Percentiles rank a stretch among this genome's conserved stretches.
phyloP scores from a whole-genome alignment of 2,113 vertebrate species.

The Pelobates fuscus region DNA sequence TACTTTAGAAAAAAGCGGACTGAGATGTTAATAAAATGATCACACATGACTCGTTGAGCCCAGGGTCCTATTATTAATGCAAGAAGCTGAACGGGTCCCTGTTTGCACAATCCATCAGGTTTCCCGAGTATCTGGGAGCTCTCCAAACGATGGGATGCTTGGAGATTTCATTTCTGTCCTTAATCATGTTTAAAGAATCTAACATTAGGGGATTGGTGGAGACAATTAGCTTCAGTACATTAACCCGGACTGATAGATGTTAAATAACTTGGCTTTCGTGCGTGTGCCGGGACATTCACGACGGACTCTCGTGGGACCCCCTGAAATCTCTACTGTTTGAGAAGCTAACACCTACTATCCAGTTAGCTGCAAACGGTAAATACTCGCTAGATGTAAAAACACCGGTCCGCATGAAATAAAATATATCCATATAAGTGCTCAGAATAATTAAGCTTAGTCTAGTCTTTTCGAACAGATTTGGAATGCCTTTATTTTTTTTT shows the following conservation, averaged over 20 bases:
- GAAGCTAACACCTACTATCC: too few relatives aligned
- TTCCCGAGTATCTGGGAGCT: not conserved
- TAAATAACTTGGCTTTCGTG: slow-evolving; percentile 8
- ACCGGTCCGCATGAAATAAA: too few relatives aligned
- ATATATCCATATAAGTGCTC: too few relatives aligned
- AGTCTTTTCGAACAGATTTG: too few relatives aligned
- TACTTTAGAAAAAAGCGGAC: slow-evolving; percentile 2
- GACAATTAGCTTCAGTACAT: slow-evolving; percentile 42
- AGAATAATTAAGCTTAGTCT: too few relatives aligned
- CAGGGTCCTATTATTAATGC: slow-evolving; percentile 11
- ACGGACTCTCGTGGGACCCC: not conserved
- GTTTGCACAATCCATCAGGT: slow-evolving; percentile 41
- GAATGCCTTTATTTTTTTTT: too few relatives aligned
- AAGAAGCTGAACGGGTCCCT: slow-evolving; percentile 1
- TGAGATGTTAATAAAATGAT: slow-evolving; percentile 26
- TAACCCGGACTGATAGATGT: slow-evolving; percentile 31
- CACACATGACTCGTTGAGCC: slow-evolving; percentile 16
- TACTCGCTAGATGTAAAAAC: too few relatives aligned
- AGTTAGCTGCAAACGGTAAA: too few relatives aligned
- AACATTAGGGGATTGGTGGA: slow-evolving; percentile 30
- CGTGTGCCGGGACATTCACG: not conserved
- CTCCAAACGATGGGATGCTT: not conserved
- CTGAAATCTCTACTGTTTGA: too few relatives aligned
- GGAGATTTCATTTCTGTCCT: slow-evolving; percentile 27
- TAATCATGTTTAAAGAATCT: slow-evolving; percentile 45